Evolutionary conservation across 1,140 invertebrate species (phyloP), one percentile per base, ranked within the genome.

Genomic region (Hypsibius dujardini): DNA sequence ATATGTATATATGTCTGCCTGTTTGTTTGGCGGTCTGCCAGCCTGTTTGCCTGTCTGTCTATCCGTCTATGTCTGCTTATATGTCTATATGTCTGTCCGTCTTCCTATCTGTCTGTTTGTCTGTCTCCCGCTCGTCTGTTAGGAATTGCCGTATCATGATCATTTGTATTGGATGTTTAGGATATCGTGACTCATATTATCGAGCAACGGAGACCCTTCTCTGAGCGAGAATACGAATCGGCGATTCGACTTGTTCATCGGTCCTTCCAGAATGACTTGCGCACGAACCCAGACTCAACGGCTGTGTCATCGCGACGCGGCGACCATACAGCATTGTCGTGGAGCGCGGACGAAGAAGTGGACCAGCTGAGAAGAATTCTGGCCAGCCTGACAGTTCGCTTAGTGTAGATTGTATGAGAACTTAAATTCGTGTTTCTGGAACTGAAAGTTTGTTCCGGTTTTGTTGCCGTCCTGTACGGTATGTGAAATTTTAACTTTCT

Each of bases 161-260:
- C 7, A 12, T 56, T 56, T n/a, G 50, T 12, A 56, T 56, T 56
- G 7, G 50, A 56, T 12, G n/a, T 56, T 56, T 67, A 67, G 62
- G 62, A 67, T 67, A 45, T 67, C 42, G 62, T 67, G 7, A 67
- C 12, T 45, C 62, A 67, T 42, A 45, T 67, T 7, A 67, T 67
- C 12, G 62, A 67, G 12, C 62, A 67, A 42, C 12, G 62, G 45
- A 12, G 62, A 42, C 42, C 62, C 12, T 67, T 67, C 42, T 67
- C 62, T 12, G 62, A 67, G 42, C 62, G 42, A 12, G 62, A 67
- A 42, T 67, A 67, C 45, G 62, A 67, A 67, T 15, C 45, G 12
- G 62, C 62, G 12, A 67, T 67, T 67, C 62, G 62, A 7, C 42
- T 67, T 15, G 12, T 67, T 45, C 62, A 67, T 67, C 62, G 62